phyloP scores from a whole-genome alignment of 2,888 invertebrate species.

The Cryptops parisi region DNA sequence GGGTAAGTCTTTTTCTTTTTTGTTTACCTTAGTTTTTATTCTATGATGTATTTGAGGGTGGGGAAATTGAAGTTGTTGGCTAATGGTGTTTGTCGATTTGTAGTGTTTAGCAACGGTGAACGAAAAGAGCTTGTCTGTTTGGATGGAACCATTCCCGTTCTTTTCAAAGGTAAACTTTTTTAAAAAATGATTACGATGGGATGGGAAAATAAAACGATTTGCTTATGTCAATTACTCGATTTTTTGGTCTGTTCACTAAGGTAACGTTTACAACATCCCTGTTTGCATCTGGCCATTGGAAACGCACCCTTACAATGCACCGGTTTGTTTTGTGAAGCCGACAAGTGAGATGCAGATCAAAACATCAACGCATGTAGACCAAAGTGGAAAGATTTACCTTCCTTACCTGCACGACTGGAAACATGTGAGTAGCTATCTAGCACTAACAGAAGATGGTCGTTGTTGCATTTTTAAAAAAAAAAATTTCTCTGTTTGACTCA shows the following conservation, averaged over 20 bases:
- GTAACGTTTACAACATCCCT: conserved; percentile 83
- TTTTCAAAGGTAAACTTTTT: conserved; percentile 65
- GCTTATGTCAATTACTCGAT: no score
- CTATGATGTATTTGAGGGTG: no score
- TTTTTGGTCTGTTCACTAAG: conserved; percentile 38
- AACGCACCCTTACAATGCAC: conserved; percentile 92
- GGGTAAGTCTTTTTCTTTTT: no score
- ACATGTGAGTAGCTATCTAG: conserved; percentile 20
- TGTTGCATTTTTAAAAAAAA: conserved; percentile 15
- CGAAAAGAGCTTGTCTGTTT: conserved; percentile 66
- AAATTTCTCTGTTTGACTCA: conserved; percentile 24
- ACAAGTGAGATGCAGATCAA: conserved; percentile 92
- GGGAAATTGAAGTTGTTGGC: no score
- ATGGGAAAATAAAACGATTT: no score
- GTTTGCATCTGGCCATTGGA: conserved; percentile 93
- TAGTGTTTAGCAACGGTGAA: conserved; percentile 78
- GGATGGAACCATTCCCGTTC: conserved; percentile 83
- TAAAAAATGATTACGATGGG: no score
- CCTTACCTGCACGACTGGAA: conserved; percentile 94
- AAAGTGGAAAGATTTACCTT: conserved; percentile 87
- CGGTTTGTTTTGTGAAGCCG: conserved; percentile 75
- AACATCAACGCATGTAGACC: conserved; percentile 84
- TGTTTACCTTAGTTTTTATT: no score
- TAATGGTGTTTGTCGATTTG: no score
- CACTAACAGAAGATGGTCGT: neutral